Conservation (phyloP, 2,797 vertebrate genomes). For the Notamacropus eugenii region DNA sequence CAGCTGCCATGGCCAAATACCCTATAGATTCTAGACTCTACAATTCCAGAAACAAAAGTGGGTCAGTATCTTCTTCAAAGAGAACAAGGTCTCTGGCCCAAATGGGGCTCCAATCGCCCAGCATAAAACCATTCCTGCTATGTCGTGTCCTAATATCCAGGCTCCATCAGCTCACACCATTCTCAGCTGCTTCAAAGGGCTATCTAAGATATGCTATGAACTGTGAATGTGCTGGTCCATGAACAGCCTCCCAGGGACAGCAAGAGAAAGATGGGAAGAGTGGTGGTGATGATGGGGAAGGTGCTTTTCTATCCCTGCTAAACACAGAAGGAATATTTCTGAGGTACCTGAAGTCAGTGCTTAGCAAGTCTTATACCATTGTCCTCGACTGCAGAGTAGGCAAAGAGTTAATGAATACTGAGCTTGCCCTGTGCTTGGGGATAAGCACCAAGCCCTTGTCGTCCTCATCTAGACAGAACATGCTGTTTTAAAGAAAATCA, state of each 20-base stretch:
- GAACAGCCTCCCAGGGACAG: not conserved
- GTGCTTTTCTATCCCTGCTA: not conserved
- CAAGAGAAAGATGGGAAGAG: not conserved
- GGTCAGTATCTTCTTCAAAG: not conserved
- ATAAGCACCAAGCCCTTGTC: too few relatives aligned
- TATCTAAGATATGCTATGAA: not conserved
- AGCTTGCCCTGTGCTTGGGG: not conserved
- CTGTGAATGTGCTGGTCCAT: not conserved
- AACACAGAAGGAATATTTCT: not conserved
- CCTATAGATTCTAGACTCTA: not conserved
- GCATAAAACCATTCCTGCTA: not conserved
- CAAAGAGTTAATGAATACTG: not conserved
- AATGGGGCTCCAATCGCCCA: not conserved
- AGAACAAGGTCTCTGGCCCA: not conserved
- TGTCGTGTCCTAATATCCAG: not conserved
- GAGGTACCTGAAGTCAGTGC: not conserved
- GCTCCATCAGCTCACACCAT: not conserved
- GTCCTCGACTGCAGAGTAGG: not conserved
- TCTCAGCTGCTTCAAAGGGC: not conserved
- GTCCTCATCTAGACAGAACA: too few relatives aligned
- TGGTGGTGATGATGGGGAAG: not conserved
- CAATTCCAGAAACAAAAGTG: not conserved
- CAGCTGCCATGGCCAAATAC: not conserved
- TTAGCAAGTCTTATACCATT: not conserved
- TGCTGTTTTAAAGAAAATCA: too few relatives aligned